Conservation (phyloP, 2,888 invertebrate species). For the Rhopalosiphum nymphaeae region DNA sequence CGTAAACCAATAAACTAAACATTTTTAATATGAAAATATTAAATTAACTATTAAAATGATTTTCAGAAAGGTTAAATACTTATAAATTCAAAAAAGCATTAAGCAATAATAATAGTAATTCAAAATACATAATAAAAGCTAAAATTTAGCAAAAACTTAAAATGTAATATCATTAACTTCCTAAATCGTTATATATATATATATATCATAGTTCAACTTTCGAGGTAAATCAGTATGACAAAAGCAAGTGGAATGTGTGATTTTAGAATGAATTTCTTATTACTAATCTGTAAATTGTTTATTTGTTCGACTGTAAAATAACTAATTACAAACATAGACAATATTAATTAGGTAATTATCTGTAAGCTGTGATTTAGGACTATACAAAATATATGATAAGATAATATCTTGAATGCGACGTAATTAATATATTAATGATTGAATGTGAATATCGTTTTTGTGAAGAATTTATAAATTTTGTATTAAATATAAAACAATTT, state of each 20-base stretch:
- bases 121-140: not conserved
- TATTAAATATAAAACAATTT: not conserved
- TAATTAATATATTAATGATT: not conserved
- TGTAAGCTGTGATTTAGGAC: not conserved
- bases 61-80: not conserved
- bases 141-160: not conserved
- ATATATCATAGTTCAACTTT: not conserved
- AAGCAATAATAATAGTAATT: not conserved
- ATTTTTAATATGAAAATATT: not conserved
- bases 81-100: not conserved
- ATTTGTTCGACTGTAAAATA: not conserved
- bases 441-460: not conserved
- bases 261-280: not conserved
- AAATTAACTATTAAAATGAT: not conserved
- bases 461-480: not conserved
- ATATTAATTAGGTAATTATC: not conserved
- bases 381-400: not conserved
- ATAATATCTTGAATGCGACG: not conserved
- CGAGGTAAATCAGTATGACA: not conserved
- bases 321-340: not conserved
- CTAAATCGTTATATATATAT: no score
- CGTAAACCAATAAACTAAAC: not conserved
- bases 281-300: not conserved
- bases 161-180: not conserved
- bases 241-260: not conserved